Base-by-base conservation (phyloP, 64 coral and sea anemone genomes). In the Montipora capricornis region DNA sequence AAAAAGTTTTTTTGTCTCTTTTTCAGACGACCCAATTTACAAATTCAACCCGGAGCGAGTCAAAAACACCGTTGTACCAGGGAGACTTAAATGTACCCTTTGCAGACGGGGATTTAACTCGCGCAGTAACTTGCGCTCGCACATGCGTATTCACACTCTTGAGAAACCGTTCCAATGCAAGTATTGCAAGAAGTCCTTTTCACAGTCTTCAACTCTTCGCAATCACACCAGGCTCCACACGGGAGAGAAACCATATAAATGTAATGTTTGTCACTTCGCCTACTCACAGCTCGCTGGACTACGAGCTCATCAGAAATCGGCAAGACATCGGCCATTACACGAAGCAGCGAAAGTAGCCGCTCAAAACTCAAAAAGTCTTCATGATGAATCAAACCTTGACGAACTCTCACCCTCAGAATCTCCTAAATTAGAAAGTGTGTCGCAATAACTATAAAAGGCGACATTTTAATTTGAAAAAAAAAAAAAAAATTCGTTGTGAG, bases 101-200 rank as follows among this genome's bases (percentile, higher is more conserved):
- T 99, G 98, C 79, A 80, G 98, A 76, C 92, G 98, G 51, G 98
- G 98, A 12, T 99, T 99, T 50, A 99, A 99, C 74, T 99, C 98
- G 8, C 64, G 98, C 6, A 99, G 98, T 85, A 99, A 99, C 68
- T 86, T 99, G 16, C 95, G 98, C 6, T 99, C 98, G 12, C 98
- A 99, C 76, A 99, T 99, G 98, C 92, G 98, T 20, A 99, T 99
- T 92, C 98, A 99, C 83, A 99, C 98, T 8, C 79, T 99, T 6
- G 98, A 99, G 57, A 99, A 99, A 77, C 98, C 98, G 20, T 99
- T 99, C 57, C 98, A 99, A 84, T 99, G 98, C 75, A 99, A 99
- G 51, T 99, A 96, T 52, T 99, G 98, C 75, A 99, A 99, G 87
- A 99, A 99, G 73, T 93, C 95, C 1, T 99, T 99, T 75, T 96